Evolutionary conservation across 2,888 invertebrate species (phyloP).

Genomic region (Latrodectus elegans): DNA sequence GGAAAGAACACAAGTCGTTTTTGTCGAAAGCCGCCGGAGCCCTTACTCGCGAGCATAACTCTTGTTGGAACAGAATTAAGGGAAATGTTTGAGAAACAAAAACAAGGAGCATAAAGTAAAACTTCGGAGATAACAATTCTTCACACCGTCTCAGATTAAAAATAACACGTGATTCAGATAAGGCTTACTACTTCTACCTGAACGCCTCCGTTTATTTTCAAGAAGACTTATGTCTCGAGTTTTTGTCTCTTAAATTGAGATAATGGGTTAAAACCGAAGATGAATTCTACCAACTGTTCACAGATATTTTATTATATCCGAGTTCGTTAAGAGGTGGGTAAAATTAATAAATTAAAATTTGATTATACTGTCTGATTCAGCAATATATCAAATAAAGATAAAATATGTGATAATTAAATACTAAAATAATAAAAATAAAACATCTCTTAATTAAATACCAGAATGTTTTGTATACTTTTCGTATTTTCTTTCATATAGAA

Average conservation of each 20-base stretch:
- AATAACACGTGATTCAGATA: conserved; percentile 64
- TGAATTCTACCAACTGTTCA: too few relatives aligned
- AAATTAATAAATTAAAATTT: too few relatives aligned
- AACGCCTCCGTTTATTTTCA: not conserved
- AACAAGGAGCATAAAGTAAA: conserved; percentile 12
- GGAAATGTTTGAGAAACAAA: conserved; percentile 28
- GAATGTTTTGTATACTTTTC: too few relatives aligned
- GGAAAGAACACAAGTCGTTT: not conserved
- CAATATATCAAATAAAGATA: too few relatives aligned
- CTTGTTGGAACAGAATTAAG: not conserved
- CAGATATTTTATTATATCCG: too few relatives aligned
- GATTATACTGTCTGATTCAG: too few relatives aligned
- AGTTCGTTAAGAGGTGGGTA: too few relatives aligned
- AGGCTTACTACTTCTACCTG: conserved; percentile 39
- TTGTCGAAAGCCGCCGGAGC: not conserved
- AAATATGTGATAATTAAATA: too few relatives aligned
- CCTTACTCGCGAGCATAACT: conserved; percentile 4
- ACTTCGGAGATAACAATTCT: conserved; percentile 10
- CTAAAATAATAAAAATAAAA: too few relatives aligned
- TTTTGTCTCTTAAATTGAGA: not conserved
- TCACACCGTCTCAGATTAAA: conserved; percentile 51
- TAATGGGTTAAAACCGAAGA: too few relatives aligned
- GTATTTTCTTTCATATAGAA: too few relatives aligned
- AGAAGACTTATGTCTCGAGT: not conserved
- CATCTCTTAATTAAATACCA: too few relatives aligned